phyloP scores from a whole-genome alignment of 1,140 invertebrate genomes.

The Proales similis region DNA sequence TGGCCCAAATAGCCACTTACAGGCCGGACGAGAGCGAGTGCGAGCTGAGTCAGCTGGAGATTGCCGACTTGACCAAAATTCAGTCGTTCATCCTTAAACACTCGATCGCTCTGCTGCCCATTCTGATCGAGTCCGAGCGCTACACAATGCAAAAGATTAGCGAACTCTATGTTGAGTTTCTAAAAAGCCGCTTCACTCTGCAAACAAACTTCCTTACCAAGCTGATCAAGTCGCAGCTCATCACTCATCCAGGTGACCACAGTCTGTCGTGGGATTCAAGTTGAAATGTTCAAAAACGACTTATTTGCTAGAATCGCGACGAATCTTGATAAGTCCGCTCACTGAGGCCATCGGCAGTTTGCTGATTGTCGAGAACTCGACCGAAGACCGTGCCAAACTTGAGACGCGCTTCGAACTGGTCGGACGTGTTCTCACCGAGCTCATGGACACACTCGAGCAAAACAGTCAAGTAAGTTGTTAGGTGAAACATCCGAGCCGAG shows the following conservation, averaged over 20 bases:
- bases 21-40: neutral
- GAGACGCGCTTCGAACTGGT: neutral
- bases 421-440: conserved; percentile 12
- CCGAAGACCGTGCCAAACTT: neutral
- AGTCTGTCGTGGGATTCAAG: neutral
- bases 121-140: conserved; percentile 13
- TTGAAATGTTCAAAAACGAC: neutral
- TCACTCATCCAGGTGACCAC: conserved; percentile 1
- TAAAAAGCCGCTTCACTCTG: conserved; percentile 2
- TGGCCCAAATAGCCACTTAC: conserved; percentile 6
- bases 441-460: conserved; percentile 20
- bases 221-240: conserved; percentile 3
- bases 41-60: neutral
- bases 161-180: conserved; percentile 8
- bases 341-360: neutral
- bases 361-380: neutral
- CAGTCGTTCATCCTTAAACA: conserved; percentile 26
- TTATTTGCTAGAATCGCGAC: neutral
- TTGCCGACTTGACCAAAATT: conserved; percentile 9
- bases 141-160: conserved; percentile 14
- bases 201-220: conserved; percentile 18
- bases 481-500: neutral
- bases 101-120: conserved; percentile 7
- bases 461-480: conserved; percentile 6
- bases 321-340: neutral